Conservation (phyloP, 2,888 invertebrate genomes). For the Stenolophus ochropezus region DNA sequence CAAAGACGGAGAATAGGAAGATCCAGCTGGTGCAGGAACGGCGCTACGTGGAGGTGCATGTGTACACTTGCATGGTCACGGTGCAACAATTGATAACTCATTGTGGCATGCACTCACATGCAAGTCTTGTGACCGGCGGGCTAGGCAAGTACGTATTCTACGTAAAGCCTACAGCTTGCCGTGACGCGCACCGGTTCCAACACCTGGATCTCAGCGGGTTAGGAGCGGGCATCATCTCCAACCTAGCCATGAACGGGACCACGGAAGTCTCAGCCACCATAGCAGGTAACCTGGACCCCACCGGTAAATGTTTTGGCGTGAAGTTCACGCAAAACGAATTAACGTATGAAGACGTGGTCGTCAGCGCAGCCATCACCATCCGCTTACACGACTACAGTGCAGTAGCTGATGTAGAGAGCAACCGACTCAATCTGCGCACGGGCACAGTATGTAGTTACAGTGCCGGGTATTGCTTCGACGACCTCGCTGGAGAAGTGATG, state of each 20-base stretch:
- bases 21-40: slow-evolving; percentile 17
- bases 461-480: slow-evolving; percentile 29
- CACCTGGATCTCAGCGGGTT: slow-evolving; percentile 43
- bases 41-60: too few relatives aligned
- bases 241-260: too few relatives aligned
- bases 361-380: too few relatives aligned
- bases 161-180: background rate
- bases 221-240: too few relatives aligned
- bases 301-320: slow-evolving; percentile 20
- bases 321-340: background rate
- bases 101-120: slow-evolving; percentile 46
- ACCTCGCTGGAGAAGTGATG: slow-evolving; percentile 36
- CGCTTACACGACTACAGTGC: too few relatives aligned
- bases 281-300: background rate
- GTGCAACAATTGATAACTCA: slow-evolving; percentile 25
- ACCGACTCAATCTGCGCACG: too few relatives aligned
- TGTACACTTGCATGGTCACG: slow-evolving; percentile 12
- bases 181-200: slow-evolving; percentile 6
- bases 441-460: too few relatives aligned
- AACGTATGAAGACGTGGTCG: too few relatives aligned
- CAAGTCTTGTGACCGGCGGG: slow-evolving; percentile 17
- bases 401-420: too few relatives aligned
- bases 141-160: too few relatives aligned
- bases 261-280: too few relatives aligned
- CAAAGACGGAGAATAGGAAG: background rate